Conservation (phyloP, 92 coral and sea anemone species). For the Epizoanthus stellaris region DNA sequence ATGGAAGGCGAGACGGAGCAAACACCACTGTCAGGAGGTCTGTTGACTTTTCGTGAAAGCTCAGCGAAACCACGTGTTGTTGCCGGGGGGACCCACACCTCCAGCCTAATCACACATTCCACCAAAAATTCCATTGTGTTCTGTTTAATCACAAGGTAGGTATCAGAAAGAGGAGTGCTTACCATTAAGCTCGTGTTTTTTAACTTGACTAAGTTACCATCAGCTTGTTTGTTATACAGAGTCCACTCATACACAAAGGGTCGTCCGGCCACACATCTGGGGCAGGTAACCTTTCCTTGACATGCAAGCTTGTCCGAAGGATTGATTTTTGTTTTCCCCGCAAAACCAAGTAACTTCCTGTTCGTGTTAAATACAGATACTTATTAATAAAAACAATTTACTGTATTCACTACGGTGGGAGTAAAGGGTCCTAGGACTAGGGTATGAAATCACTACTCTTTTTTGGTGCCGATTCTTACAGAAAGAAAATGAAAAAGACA, state of each 20-base stretch:
- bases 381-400: neutral
- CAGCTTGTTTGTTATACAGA: neutral
- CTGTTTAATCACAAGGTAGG: conserved; percentile 65
- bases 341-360: conserved; percentile 34
- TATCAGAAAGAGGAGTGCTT: conserved; percentile 23
- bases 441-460: too few relatives aligned
- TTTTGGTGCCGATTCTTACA: too few relatives aligned
- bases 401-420: too few relatives aligned
- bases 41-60: conserved; percentile 46
- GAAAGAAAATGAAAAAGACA: too few relatives aligned
- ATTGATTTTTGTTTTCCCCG: conserved; percentile 52
- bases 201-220: neutral
- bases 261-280: conserved; percentile 47
- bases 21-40: conserved; percentile 52
- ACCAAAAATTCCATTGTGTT: conserved; percentile 55
- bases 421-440: too few relatives aligned
- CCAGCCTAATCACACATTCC: conserved; percentile 44
- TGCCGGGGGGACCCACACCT: conserved; percentile 44
- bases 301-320: conserved; percentile 74
- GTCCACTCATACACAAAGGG: conserved; percentile 16
- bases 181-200: conserved; percentile 15
- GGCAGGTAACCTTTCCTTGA: conserved; percentile 48
- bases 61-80: conserved; percentile 55
- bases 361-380: neutral
- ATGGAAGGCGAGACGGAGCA: conserved; percentile 61